A percentile compares a stretch with the other conserved stretches of the same genome.
Conservation (phyloP, 2,888 invertebrate genomes). For the Heliconius charithonia region DNA sequence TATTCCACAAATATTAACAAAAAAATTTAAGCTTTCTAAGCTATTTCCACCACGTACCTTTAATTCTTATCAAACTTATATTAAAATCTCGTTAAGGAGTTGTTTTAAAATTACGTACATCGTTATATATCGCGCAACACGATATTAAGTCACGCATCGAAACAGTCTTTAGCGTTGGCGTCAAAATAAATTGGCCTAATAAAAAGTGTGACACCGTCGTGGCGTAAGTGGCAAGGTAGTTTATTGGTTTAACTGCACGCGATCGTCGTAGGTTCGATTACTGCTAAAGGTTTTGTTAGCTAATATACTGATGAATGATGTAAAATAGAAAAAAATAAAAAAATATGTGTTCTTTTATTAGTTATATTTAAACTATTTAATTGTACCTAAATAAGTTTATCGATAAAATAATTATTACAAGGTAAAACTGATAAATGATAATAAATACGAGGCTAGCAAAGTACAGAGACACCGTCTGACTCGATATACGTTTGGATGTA, state of each 20-base stretch:
- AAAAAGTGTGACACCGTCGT: conserved; percentile 11
- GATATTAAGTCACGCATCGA: conserved; percentile 18
- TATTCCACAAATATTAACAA: too few species aligned
- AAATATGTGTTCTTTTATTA: too few species aligned
- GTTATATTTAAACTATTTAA: too few species aligned
- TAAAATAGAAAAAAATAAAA: too few species aligned
- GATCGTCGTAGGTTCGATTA: neutral
- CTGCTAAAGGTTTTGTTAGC: neutral
- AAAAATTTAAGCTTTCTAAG: neutral
- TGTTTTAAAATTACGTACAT: conserved; percentile 23
- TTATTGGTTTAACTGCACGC: neutral
- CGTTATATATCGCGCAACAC: conserved; percentile 19
- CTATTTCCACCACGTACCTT: neutral
- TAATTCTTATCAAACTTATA: conserved; percentile 20
- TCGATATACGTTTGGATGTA: too few species aligned
- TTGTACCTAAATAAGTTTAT: too few species aligned
- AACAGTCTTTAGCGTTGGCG: conserved; percentile 10
- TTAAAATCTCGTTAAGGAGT: conserved; percentile 13
- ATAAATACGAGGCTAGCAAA: too few species aligned
- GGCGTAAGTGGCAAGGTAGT: neutral
- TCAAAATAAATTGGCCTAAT: conserved; percentile 2
- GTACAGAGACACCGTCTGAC: too few species aligned
- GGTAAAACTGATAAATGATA: too few species aligned
- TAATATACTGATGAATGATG: too few species aligned
- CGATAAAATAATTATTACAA: too few species aligned